Percentiles rank a stretch among this genome's conserved stretches.
These are phyloP conservation scores for Poecilia latipinna DNA, from an alignment of 2,113 vertebrate genomes.

Conservation along the genomic window DNA sequence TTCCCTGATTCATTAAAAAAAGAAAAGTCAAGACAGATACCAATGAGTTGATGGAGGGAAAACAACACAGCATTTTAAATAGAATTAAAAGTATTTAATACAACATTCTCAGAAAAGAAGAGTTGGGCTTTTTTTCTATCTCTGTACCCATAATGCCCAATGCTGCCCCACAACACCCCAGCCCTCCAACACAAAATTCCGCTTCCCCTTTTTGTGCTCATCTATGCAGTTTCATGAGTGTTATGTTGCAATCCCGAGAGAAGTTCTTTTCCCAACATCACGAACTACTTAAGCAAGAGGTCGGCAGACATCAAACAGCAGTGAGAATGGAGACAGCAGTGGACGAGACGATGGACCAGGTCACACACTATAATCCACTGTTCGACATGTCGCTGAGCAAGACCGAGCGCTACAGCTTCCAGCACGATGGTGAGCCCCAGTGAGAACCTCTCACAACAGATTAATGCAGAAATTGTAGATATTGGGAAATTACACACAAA, in stretches of 20 bases:
- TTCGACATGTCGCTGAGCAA: slow-evolving; percentile 56
- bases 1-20: too few relatives aligned
- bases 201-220: background rate
- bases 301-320: background rate
- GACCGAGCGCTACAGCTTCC: slow-evolving; percentile 34
- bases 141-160: too few relatives aligned
- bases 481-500: too few relatives aligned
- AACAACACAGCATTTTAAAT: too few relatives aligned
- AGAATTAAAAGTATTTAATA: background rate
- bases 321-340: slow-evolving; percentile 34
- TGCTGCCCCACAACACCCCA: background rate
- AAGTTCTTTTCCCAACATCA: background rate
- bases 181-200: too few relatives aligned
- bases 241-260: slow-evolving; percentile 35
- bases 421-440: slow-evolving; percentile 55
- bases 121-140: background rate
- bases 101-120: background rate
- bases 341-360: background rate
- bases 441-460: background rate
- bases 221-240: background rate
- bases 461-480: background rate
- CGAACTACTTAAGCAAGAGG: slow-evolving; percentile 4
- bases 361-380: slow-evolving; percentile 56
- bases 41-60: too few relatives aligned
- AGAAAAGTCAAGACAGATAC: too few relatives aligned